Percentiles rank a stretch among this genome's conserved stretches.
phyloP scores from a whole-genome alignment of 35 echinoderm and acorn worm genomes.

The Holothuria glaberrima region DNA sequence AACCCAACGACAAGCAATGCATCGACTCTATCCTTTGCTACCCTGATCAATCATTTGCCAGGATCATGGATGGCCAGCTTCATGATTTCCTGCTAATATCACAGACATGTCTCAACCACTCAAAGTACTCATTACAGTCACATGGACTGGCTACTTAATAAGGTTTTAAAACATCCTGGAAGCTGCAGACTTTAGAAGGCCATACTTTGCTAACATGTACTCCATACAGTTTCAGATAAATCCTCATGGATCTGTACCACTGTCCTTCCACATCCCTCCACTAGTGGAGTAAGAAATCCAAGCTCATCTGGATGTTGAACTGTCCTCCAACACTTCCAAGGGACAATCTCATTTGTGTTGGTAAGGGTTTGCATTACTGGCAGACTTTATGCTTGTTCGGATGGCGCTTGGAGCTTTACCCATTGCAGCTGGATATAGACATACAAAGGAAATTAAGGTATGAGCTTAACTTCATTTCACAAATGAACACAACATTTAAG shows the following conservation, averaged over 20 bases:
- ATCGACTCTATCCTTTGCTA: too few species aligned
- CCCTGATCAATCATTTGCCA: too few species aligned
- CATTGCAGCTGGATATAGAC: constrained; percentile 18
- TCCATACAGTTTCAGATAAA: neutral
- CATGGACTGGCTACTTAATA: neutral
- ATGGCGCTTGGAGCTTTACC: constrained; percentile 33
- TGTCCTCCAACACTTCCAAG: neutral
- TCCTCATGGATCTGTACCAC: neutral
- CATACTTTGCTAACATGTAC: neutral
- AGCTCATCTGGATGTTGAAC: neutral
- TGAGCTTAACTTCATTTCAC: neutral
- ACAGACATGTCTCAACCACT: too few species aligned
- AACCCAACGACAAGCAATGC: too few species aligned
- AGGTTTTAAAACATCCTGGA: neutral
- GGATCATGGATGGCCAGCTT: too few species aligned
- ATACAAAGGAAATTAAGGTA: neutral
- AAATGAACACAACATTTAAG: neutral
- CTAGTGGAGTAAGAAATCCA: neutral
- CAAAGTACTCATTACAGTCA: too few species aligned
- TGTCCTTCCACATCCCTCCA: neutral
- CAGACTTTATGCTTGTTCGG: constrained; percentile 25
- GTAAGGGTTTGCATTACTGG: constrained; percentile 15
- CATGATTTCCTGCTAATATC: too few species aligned
- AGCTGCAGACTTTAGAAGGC: neutral
- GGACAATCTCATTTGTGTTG: neutral